A percentile compares a stretch with the other conserved stretches of the same genome.
Evolutionary conservation across 2,888 invertebrate species (phyloP).

Genomic region (Eurytoma adleriae): DNA sequence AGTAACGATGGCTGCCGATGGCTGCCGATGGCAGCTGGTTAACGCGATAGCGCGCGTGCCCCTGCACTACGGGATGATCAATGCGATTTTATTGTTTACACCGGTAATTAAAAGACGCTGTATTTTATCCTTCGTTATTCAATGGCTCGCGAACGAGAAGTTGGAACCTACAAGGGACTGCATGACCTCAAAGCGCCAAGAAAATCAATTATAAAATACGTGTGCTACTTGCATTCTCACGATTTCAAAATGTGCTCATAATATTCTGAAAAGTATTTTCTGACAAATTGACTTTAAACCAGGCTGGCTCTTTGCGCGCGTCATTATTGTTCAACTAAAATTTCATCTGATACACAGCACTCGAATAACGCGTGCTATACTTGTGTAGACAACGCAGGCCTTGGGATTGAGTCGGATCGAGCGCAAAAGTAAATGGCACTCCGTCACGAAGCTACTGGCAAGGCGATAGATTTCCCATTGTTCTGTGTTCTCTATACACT

Average conservation of each 20-base stretch:
- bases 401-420: conserved; percentile 6
- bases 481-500: not conserved
- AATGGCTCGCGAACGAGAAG: not conserved
- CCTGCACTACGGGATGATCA: not conserved
- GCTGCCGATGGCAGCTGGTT: not conserved
- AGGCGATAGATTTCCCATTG: conserved; percentile 31
- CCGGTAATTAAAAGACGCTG: conserved; percentile 35
- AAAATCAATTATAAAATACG: too few relatives aligned
- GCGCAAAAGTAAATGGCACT: conserved; percentile 36
- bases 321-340: conserved; percentile 41
- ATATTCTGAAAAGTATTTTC: too few relatives aligned
- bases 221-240: too few relatives aligned
- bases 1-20: not conserved
- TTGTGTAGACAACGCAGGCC: conserved; percentile 22
- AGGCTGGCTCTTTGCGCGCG: conserved; percentile 11
- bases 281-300: not conserved
- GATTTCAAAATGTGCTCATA: too few relatives aligned
- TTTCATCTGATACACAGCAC: conserved; percentile 38
- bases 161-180: too few relatives aligned
- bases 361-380: conserved; percentile 38
- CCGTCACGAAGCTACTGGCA: conserved; percentile 29
- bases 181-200: too few relatives aligned
- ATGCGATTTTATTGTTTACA: conserved; percentile 39
- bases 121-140: conserved; percentile 27
- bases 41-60: not conserved